Percentiles rank a stretch among this genome's conserved stretches.
These are phyloP conservation scores for Melieria crassipennis DNA, from an alignment of 2,888 invertebrate species.

Conservation along the genomic window DNA sequence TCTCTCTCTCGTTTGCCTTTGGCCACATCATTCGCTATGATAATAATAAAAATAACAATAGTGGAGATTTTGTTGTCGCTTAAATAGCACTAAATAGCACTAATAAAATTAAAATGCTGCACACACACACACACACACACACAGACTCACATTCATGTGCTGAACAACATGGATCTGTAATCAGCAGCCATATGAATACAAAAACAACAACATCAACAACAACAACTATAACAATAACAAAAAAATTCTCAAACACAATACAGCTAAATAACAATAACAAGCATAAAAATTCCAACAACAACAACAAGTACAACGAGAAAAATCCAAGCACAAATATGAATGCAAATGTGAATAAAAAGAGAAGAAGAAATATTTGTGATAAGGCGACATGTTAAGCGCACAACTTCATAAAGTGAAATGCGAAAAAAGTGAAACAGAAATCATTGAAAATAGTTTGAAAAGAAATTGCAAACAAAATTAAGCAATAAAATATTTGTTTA, in stretches of 20 bases:
- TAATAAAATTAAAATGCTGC: too few relatives aligned
- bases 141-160: background rate
- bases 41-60: too few relatives aligned
- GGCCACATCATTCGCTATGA: too few relatives aligned
- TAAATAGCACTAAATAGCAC: too few relatives aligned
- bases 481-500: too few relatives aligned
- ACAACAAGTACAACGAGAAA: conserved; percentile 2
- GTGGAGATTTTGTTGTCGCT: too few relatives aligned
- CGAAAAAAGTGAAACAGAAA: conserved; percentile 10
- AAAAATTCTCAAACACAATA: background rate
- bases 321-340: conserved; percentile 9
- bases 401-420: background rate
- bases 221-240: conserved; percentile 8
- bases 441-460: background rate
- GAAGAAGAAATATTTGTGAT: conserved; percentile 5
- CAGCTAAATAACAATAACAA: conserved; percentile 3
- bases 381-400: background rate
- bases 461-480: conserved; percentile 1
- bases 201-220: conserved; percentile 21
- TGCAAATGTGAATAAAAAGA: background rate
- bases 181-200: conserved; percentile 6
- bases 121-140: background rate
- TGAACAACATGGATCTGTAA: conserved; percentile 22
- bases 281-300: background rate
- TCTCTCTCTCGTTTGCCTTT: too few relatives aligned